Evolutionary conservation across 2,888 invertebrate genomes (phyloP), one percentile per base, ranked within the genome.

Genomic region (Hirtodrosophila trivittata): DNA sequence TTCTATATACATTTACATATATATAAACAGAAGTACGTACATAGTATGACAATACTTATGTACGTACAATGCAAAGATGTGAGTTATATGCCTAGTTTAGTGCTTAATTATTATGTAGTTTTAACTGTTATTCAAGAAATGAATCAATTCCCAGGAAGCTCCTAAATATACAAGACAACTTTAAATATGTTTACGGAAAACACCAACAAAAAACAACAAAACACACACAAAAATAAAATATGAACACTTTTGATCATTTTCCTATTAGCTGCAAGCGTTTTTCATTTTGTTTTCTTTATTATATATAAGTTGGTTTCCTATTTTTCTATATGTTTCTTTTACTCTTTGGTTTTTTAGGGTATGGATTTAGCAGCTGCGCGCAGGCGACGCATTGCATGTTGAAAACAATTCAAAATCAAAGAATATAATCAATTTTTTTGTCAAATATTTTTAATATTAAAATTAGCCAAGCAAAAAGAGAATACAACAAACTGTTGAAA

Each of bases 81-180:
- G 50, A 51, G 55, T 56, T 52, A 59, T 60, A 56, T 64, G 50
- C 57, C 60, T 85, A 80, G 66, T 77, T 77, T 80, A 78, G 82
- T 73, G 82, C 83, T 85, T 80, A 78, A 82, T 78, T 80, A 57
- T 72, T 80, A 85, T 81, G 75, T 84, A 84, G 82, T 81, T 71
- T 67, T 84, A 81, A 84, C 66, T 84, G 84, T 76, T 80, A 83
- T 60, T 42, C 51, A 42, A 60, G 28, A 49, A 32, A 51, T 49
- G 26, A 33, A 63, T 38, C 37, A 51, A 35, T 43, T 35, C 54
- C 32, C 51, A 21, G 50, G 46, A 32, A 39, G 39, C 43, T 65
- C 55, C 63, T 49, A 50, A 16, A 35, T 35, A 72, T 58, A 73
- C 54, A 42, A 67, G 41, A 73, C 67, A 67, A 73, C n/a, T n/a